Evolutionary conservation across 2,888 invertebrate species (phyloP).

Genomic region (Nymphalis polychloros): DNA sequence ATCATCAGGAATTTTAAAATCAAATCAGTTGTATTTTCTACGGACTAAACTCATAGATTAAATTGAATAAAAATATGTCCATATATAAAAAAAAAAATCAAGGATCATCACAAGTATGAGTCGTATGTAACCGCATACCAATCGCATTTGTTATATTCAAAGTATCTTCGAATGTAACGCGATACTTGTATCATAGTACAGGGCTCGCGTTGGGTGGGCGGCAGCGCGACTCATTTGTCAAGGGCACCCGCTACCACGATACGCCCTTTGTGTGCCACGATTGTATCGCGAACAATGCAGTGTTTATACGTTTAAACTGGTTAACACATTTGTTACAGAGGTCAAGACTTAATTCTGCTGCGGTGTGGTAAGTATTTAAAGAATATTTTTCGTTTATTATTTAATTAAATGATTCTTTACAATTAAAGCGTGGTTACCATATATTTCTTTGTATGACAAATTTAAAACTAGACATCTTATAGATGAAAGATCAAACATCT

Average conservation of each 20-base stretch:
- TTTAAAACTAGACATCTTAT: too few species aligned
- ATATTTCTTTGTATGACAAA: too few species aligned
- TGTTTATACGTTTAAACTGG: conserved; percentile 69
- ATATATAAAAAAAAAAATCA: neutral
- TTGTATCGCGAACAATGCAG: conserved; percentile 68
- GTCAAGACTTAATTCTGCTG: conserved; percentile 44
- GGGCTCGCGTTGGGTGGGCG: conserved; percentile 65
- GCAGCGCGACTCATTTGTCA: conserved; percentile 66
- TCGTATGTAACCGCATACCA: neutral
- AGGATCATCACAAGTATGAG: neutral
- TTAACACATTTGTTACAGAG: conserved; percentile 72
- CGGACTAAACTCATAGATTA: too few species aligned
- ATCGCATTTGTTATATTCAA: conserved; percentile 20
- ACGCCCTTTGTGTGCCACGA: conserved; percentile 65
- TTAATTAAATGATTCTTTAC: too few species aligned
- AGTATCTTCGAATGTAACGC: conserved; percentile 29
- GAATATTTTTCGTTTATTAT: neutral
- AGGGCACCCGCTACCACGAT: conserved; percentile 66
- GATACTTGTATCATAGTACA: conserved; percentile 39
- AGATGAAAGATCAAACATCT: too few species aligned
- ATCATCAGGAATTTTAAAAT: too few species aligned
- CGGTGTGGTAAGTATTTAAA: conserved; percentile 2
- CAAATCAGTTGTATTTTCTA: too few species aligned
- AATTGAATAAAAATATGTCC: too few species aligned
- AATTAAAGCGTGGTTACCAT: too few species aligned